Evolutionary conservation across 1,140 invertebrate species (phyloP), one percentile per base, ranked within the genome.

Genomic region (Rhyzopertha dominica): DNA sequence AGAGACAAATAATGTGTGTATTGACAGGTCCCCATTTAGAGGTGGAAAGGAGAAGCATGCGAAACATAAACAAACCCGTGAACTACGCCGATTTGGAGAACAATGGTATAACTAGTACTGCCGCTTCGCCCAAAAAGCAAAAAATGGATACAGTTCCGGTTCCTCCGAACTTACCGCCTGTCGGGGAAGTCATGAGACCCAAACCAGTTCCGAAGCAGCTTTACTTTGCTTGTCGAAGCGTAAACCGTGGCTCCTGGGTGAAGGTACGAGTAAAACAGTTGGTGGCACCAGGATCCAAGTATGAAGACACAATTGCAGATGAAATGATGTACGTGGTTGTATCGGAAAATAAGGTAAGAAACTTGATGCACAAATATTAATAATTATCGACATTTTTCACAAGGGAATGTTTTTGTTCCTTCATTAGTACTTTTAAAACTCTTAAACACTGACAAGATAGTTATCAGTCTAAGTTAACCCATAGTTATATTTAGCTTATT

Each of bases 61-160:
- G 56, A 19, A 44, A 24, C 1, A n/a, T n/a, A n/a, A 29, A 63
- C 59, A 56, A 63, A 69, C 26, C 47, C 2, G 45, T 53, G 8
- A 50, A 44, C 2, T 55, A 56, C 17, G 29, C 35, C 5, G 56
- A 56, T 32, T 14, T 56, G 14, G 53, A 54, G 22, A 47, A 48
- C 40, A 30, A 34, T 5, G 30, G 40, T 17, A 54, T 40, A 31
- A 34, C 37, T 9, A 47, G 47, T 31, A 49, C 43, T 20, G 44
- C 51, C 10, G 23, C n/a, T n/a, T n/a, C n/a, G n/a, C n/a, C n/a
- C n/a, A n/a, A n/a, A 46, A 47, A 37, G 28, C 30, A 5, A 36
- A n/a, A n/a, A 5, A 17, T 20, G 4, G 32, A 35, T 10, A 4
- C 10, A 5, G 14, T 4, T 8, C 17, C 19, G 14, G 4, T 35